A percentile compares a stretch with the other conserved stretches of the same genome.
phyloP scores from a whole-genome alignment of 2,797 vertebrate species.

The Poecilia gillii region DNA sequence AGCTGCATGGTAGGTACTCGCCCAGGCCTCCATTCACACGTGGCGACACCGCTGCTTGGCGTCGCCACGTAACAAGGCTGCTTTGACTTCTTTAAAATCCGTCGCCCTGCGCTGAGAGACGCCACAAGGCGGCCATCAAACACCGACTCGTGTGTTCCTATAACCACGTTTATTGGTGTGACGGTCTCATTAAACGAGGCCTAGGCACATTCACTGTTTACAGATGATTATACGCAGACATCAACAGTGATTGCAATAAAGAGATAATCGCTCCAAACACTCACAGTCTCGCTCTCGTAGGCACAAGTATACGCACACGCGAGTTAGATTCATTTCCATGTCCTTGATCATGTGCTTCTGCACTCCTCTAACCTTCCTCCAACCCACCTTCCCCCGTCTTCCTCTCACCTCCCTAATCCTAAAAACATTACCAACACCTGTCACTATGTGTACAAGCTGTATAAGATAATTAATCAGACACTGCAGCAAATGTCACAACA shows the following conservation, averaged over 20 bases:
- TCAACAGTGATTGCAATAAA: conserved; percentile 66
- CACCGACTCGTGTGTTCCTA: conserved; percentile 26
- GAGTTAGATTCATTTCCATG: conserved; percentile 27
- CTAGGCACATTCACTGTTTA: conserved; percentile 58
- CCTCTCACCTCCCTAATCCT: conserved; percentile 52
- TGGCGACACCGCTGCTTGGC: background rate
- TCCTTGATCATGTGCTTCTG: conserved; percentile 45
- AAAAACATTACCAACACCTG: conserved; percentile 66
- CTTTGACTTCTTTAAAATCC: conserved; percentile 23
- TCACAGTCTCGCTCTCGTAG: conserved; percentile 1
- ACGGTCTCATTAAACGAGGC: conserved; percentile 61
- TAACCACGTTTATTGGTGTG: conserved; percentile 29
- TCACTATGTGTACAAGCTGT: conserved; percentile 44
- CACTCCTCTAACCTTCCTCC: conserved; percentile 13
- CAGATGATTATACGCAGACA: conserved; percentile 61
- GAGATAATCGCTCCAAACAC: conserved; percentile 68
- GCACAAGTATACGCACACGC: background rate
- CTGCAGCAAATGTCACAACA: conserved; percentile 61
- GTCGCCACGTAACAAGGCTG: conserved; percentile 11
- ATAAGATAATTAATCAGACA: conserved; percentile 65
- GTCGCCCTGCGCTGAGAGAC: conserved; percentile 7
- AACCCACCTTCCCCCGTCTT: conserved; percentile 22
- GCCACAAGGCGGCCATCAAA: conserved; percentile 30
- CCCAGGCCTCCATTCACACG: background rate
- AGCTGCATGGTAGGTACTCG: background rate